Conservation (phyloP, 2,888 invertebrate genomes). For the Tetanocera ferruginea region DNA sequence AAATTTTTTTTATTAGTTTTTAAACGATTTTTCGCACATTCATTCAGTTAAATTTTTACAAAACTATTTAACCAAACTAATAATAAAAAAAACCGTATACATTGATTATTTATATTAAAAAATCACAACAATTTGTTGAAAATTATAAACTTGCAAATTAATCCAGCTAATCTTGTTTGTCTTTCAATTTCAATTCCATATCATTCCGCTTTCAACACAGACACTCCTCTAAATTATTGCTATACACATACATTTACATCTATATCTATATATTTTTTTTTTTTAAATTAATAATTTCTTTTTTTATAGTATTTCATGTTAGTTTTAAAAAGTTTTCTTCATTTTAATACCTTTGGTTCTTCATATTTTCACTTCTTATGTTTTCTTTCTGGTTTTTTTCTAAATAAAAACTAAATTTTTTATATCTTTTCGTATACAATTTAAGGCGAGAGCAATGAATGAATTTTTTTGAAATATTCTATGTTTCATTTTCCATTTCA, state of each 20-base stretch:
- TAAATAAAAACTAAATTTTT: conserved; percentile 13
- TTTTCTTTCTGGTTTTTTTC: neutral
- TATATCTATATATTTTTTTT: neutral
- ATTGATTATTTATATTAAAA: conserved; percentile 64
- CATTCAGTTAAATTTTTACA: conserved; percentile 10
- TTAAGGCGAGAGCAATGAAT: conserved; percentile 37
- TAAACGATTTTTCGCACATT: conserved; percentile 8
- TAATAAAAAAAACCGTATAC: conserved; percentile 55
- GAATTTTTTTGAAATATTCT: neutral
- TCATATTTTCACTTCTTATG: neutral
- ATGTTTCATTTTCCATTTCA: neutral
- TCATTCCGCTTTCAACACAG: neutral
- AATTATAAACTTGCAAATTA: neutral
- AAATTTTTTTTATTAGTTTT: conserved; percentile 12
- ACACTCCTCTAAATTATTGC: conserved; percentile 8
- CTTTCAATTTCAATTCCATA: conserved; percentile 10
- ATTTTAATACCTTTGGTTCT: conserved; percentile 17
- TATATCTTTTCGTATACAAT: conserved; percentile 32
- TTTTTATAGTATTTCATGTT: neutral
- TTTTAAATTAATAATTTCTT: neutral
- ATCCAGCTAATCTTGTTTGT: neutral
- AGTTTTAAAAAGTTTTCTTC: conserved; percentile 1
- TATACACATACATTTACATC: conserved; percentile 19
- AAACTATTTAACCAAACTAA: neutral
- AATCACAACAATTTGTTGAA: conserved; percentile 54